Evolutionary conservation across 2,797 vertebrate genomes (phyloP), one percentile per base, ranked within the genome.

Genomic region (Melanotaenia nigrans): DNA sequence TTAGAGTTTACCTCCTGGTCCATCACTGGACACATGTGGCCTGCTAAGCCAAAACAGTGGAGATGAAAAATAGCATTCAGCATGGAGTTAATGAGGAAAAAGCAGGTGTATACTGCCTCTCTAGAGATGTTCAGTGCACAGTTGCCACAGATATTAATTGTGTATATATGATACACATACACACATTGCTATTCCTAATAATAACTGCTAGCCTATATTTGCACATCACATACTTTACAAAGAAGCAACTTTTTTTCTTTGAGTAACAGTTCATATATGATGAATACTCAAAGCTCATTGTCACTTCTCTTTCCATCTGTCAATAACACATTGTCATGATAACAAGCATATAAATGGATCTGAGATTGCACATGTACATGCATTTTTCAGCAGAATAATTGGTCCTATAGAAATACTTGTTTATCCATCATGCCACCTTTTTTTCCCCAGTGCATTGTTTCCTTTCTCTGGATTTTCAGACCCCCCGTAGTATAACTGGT

Each of bases 1-100:
- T 68, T 75, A 35, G 61, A 78, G 79, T 75, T 82, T 57, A 78
- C 65, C 75, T 79, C 81, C 75, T 88, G 80, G 85, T 88, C 74
- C 72, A 65, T 71, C 61, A 73, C 75, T 74, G 78, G 75, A 75
- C 85, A 77, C 85, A 85, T 75, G 82, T 78, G 85, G 66, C 77
- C 69, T n/a, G 28, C 20, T 71, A 75, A 71, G 67, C 76, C 24
- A 53, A 81, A 81, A 79, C 83, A 83, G 67, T 30, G 64, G 42
- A 49, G 78, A 66, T 83, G 81, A 86, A 77, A 78, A 81, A 87
- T 73, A 61, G 61, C 79, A 68, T 68, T 73, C 33, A 68, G 79
- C 59, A 64, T 65, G 18, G 71, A 77, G 77, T 47, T 88, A 86
- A 87, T 83, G 77, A 89, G 79, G 67, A 74, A 70, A 77, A 73